A percentile compares a stretch with the other conserved stretches of the same genome.
These are phyloP conservation scores for Neocrepidodera transversa DNA, from an alignment of 2,888 invertebrate genomes.

Conservation along the genomic window DNA sequence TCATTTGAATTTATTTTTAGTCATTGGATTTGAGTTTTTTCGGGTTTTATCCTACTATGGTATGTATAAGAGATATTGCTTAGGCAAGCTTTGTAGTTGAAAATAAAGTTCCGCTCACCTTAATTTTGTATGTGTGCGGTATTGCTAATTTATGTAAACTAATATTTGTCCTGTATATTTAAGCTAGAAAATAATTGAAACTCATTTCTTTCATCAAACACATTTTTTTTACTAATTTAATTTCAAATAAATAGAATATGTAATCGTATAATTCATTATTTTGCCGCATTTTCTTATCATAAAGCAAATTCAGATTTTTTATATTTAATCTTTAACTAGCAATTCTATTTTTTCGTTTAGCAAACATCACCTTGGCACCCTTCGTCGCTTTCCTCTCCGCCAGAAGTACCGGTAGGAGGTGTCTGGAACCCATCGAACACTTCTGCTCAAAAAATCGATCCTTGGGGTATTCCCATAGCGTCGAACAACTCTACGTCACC, in stretches of 20 bases:
- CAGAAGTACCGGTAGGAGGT: constrained; percentile 57
- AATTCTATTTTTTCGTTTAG: no score
- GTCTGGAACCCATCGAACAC: constrained; percentile 62
- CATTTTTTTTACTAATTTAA: no score
- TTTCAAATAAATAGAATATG: no score
- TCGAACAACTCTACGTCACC: constrained; percentile 41
- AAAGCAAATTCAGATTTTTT: no score
- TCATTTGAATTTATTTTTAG: constrained; percentile 41
- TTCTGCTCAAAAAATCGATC: constrained; percentile 43
- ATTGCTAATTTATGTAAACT: neutral
- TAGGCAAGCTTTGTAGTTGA: neutral
- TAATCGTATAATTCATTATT: no score
- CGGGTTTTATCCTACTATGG: constrained; percentile 43
- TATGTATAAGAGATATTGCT: constrained; percentile 39
- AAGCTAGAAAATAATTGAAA: no score
- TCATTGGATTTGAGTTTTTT: constrained; percentile 49
- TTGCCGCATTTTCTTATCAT: no score
- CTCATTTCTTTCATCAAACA: no score
- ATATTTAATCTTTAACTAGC: no score
- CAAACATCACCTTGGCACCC: constrained; percentile 72
- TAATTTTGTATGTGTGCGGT: neutral
- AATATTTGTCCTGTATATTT: no score
- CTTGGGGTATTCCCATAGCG: constrained; percentile 43
- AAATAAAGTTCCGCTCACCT: neutral
- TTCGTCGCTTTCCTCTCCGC: constrained; percentile 56